These are phyloP conservation scores for Prionace glauca DNA, from an alignment of 2,797 vertebrate species.

Conservation along the genomic window DNA sequence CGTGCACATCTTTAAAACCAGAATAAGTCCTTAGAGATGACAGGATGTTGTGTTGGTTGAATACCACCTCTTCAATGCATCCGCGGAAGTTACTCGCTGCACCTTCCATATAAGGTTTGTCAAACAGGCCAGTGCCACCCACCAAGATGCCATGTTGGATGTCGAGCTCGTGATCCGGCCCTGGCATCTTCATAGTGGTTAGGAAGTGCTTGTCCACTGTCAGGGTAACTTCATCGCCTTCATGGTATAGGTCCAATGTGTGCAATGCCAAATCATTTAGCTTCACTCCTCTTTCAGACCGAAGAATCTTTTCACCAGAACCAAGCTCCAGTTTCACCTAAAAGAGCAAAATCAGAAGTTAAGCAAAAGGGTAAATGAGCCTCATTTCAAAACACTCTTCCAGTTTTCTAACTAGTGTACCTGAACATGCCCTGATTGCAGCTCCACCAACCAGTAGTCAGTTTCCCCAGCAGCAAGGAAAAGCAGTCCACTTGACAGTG, in stretches of 20 bases:
- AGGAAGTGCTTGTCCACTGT: conserved; percentile 68
- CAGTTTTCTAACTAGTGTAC: conserved; percentile 48
- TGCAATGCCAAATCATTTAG: conserved; percentile 83
- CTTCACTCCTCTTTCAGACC: conserved; percentile 61
- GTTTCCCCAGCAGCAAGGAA: conserved; percentile 75
- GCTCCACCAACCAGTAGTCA: conserved; percentile 70
- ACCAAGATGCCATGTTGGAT: conserved; percentile 68
- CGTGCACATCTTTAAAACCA: conserved; percentile 71
- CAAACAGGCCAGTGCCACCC: conserved; percentile 65
- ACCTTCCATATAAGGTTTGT: conserved; percentile 60
- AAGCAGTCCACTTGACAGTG: conserved; percentile 70
- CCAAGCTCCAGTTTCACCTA: conserved; percentile 77
- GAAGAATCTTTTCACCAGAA: conserved; percentile 59
- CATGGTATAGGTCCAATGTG: conserved; percentile 62
- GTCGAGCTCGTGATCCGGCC: conserved; percentile 54
- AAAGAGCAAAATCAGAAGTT: conserved; percentile 44
- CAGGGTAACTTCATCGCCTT: conserved; percentile 58
- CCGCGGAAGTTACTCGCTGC: conserved; percentile 63
- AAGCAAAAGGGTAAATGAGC: background rate
- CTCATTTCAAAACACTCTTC: background rate
- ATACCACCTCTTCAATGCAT: conserved; percentile 72
- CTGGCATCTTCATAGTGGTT: conserved; percentile 55
- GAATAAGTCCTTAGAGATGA: conserved; percentile 70
- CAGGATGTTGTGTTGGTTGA: conserved; percentile 74
- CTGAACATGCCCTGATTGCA: conserved; percentile 68